These are phyloP conservation scores for Pyrochroa serraticornis DNA, from an alignment of 2,888 invertebrate genomes.

Conservation along the genomic window DNA sequence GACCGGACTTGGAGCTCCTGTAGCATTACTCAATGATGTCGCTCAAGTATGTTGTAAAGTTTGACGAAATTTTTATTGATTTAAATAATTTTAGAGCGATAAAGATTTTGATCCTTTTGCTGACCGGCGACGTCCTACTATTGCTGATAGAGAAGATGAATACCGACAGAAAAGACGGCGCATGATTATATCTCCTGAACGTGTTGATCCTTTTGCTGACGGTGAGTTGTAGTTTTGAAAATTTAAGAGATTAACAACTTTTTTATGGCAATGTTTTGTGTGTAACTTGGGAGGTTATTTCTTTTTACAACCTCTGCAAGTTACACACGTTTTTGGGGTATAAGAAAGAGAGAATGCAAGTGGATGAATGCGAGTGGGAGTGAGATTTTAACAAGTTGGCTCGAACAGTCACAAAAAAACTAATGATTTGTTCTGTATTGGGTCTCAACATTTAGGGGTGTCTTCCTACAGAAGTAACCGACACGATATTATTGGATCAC, in stretches of 20 bases:
- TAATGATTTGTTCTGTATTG: slow-evolving; percentile 53
- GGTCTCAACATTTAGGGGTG: slow-evolving; percentile 47
- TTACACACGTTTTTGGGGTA: slow-evolving; percentile 43
- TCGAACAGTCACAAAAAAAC: slow-evolving; percentile 38
- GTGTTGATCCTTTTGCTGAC: slow-evolving; percentile 97
- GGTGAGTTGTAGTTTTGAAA: slow-evolving; percentile 66
- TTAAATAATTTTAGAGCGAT: slow-evolving; percentile 68
- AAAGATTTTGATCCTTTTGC: slow-evolving; percentile 96
- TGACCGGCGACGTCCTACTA: slow-evolving; percentile 87
- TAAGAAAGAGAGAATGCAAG: slow-evolving; percentile 39
- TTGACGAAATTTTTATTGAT: no score
- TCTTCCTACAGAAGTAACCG: slow-evolving; percentile 35
- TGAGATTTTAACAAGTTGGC: slow-evolving; percentile 29
- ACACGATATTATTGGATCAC: slow-evolving; percentile 26
- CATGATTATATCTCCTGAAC: slow-evolving; percentile 95
- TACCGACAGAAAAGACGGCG: slow-evolving; percentile 87
- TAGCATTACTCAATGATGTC: slow-evolving; percentile 87
- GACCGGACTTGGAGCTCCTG: slow-evolving; percentile 78
- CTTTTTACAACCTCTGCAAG: slow-evolving; percentile 17
- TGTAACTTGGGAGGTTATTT: no score
- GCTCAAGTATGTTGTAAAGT: slow-evolving; percentile 69
- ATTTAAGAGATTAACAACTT: slow-evolving; percentile 10
- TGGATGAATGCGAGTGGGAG: slow-evolving; percentile 34
- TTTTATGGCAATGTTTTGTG: no score
- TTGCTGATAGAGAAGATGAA: slow-evolving; percentile 96